Evolutionary conservation across 2,797 vertebrate genomes (phyloP).

Genomic region (Myotis daubentonii): DNA sequence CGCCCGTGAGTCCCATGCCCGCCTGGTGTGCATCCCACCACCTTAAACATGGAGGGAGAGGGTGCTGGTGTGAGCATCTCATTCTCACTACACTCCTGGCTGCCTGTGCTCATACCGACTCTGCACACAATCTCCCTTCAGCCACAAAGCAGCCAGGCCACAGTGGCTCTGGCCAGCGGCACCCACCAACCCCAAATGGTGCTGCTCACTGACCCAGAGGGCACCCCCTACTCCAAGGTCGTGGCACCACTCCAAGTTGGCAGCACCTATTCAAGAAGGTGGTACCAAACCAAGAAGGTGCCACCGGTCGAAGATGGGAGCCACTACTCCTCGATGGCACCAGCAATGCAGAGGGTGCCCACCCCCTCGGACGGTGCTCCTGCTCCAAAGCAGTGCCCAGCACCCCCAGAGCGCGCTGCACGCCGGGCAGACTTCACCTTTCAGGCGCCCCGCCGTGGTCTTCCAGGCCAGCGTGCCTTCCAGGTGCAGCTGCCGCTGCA

Average conservation of each 20-base stretch:
- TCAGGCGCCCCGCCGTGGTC: conserved; percentile 94
- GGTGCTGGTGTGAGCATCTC: fast-evolving
- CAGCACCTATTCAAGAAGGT: background rate
- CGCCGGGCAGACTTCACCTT: conserved; percentile 87
- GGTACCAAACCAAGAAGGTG: background rate
- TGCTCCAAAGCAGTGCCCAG: fast-evolving
- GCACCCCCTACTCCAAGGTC: background rate
- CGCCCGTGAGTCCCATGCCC: fast-evolving
- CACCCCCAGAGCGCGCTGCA: background rate
- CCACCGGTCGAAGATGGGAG: fast-evolving
- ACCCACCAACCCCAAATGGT: background rate
- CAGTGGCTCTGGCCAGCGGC: background rate
- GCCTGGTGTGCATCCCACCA: background rate
- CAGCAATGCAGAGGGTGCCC: background rate
- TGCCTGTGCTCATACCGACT: background rate
- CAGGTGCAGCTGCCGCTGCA: conserved; percentile 87
- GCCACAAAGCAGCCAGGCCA: background rate
- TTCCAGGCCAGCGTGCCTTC: conserved; percentile 95
- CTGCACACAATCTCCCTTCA: background rate
- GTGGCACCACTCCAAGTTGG: background rate
- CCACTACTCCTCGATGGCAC: background rate
- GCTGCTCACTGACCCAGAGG: background rate
- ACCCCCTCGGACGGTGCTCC: background rate
- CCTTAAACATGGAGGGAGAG: background rate
- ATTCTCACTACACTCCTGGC: background rate